phyloP scores from a whole-genome alignment of 2,888 invertebrate genomes.

The Trissonchulus latispiculum region DNA sequence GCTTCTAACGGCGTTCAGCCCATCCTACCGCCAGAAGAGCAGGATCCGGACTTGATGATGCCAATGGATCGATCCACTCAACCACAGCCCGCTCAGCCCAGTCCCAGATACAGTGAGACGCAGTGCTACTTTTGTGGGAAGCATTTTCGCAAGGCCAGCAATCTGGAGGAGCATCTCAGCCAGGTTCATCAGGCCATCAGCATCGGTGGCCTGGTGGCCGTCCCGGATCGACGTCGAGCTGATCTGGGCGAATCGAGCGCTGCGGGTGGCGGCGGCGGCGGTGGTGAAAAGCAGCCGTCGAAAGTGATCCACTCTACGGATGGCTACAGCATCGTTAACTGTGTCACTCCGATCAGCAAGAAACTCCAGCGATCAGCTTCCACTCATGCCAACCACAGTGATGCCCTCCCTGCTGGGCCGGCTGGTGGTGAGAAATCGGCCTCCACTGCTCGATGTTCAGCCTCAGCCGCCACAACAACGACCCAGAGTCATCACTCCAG shows the following conservation, averaged over 20 bases:
- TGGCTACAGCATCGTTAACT: neutral
- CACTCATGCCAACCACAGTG: neutral
- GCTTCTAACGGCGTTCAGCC: neutral
- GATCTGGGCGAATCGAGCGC: neutral
- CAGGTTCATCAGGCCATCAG: constrained; percentile 3
- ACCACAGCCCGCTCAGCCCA: neutral
- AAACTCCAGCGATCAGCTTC: neutral
- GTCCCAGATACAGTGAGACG: constrained; percentile 19
- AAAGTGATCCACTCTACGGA: neutral
- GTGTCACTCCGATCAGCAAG: neutral
- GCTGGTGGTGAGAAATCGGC: neutral
- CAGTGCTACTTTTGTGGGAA: constrained; percentile 42
- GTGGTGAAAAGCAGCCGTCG: too few relatives aligned
- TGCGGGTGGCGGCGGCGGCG: too few relatives aligned
- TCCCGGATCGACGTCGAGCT: neutral
- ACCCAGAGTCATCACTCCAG: neutral
- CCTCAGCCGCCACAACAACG: too few relatives aligned
- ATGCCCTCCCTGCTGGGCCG: too few relatives aligned
- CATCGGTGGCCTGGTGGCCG: neutral
- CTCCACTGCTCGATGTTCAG: neutral
- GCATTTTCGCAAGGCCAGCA: constrained; percentile 36
- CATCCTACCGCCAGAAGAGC: neutral
- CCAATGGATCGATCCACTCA: too few relatives aligned
- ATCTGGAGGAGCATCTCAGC: constrained; percentile 17
- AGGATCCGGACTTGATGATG: too few relatives aligned